Percentiles rank a stretch among this genome's conserved stretches.
These are phyloP conservation scores for Drosophila paucipuncta DNA, from an alignment of 2,888 invertebrate genomes.

Conservation along the genomic window DNA sequence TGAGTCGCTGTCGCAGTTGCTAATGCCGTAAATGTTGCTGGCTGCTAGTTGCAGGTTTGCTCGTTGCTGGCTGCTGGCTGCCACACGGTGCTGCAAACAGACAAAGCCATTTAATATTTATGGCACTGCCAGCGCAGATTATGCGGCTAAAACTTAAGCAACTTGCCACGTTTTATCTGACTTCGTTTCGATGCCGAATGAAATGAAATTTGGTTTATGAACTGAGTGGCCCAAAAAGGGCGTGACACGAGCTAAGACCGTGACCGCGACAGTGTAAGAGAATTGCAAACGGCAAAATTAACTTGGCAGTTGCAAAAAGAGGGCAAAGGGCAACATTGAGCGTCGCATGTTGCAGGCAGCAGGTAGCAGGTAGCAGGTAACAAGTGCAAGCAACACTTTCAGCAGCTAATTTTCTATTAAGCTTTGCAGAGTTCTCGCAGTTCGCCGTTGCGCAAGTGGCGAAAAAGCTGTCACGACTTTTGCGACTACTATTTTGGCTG, in stretches of 20 bases:
- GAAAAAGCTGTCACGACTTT: constrained; percentile 54
- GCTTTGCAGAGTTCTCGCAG: constrained; percentile 40
- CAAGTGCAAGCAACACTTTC: constrained; percentile 64
- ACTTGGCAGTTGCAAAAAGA: constrained; percentile 59
- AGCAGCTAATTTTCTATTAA: constrained; percentile 71
- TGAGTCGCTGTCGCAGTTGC: constrained; percentile 4
- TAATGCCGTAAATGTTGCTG: constrained; percentile 8
- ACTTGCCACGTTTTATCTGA: constrained; percentile 60
- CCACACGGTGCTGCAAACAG: constrained; percentile 26
- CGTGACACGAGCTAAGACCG: constrained; percentile 34
- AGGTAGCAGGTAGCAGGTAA: constrained; percentile 40
- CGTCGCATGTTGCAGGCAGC: not conserved
- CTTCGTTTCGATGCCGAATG: constrained; percentile 46
- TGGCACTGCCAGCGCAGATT: constrained; percentile 72
- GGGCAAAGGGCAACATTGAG: constrained; percentile 1
- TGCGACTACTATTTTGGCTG: constrained; percentile 32
- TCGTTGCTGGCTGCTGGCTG: constrained; percentile 13
- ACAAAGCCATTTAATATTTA: constrained; percentile 77
- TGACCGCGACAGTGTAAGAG: constrained; percentile 33
- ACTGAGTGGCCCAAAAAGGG: constrained; percentile 60
- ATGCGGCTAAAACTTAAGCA: constrained; percentile 77
- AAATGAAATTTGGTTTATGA: constrained; percentile 80
- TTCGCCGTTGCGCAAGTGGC: constrained; percentile 38
- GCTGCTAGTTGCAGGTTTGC: constrained; percentile 17
- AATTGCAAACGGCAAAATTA: constrained; percentile 67